Evolutionary conservation across 2,888 invertebrate species (phyloP), one percentile per base, ranked within the genome.

Genomic region (Scaptomyza tumidula): DNA sequence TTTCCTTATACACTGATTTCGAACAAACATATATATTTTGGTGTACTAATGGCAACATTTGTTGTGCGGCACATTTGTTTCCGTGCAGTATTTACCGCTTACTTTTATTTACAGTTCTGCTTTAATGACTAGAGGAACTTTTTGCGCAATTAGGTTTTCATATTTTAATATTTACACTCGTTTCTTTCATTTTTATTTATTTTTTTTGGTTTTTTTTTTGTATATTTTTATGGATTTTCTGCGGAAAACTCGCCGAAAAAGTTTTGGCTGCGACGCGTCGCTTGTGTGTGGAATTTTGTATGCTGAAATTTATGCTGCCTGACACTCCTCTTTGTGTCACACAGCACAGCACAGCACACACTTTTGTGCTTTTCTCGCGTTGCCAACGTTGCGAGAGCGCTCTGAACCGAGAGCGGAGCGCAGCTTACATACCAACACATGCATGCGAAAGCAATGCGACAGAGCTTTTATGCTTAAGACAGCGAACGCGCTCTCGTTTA

Each of bases 271-370:
- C 78, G 87, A 76, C 86, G 83, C 84, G 86, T 61, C 70, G 78
- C 75, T 46, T 64, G 67, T 80, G 81, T 79, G 64, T 83, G 81
- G 86, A 82, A 82, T 86, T 85, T 83, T 79, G 82, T 84, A 86
- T 83, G 86, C 82, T 83, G 85, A 83, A 84, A 84, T 84, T 84
- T 84, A 84, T 84, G 83, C 79, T 84, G 85, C 85, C 71, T 83
- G 83, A 83, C 83, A 84, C 83, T 84, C 83, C 83, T 84, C 85
- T 83, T 83, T 86, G 87, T 83, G 87, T 83, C 83, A 85, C 81
- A 77, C 52, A 50, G 33, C 39, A 37, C 52, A 50, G 33, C 39
- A 37, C 33, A 69, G 71, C 67, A 61, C 33, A 33, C 57, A 45
- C 57, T 60, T 75, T 54, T 78, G 78, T 67, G 73, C 73, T 74